Evolutionary conservation across 1,140 invertebrate genomes (phyloP).

Genomic region (Ctenoplectra terminalis): DNA sequence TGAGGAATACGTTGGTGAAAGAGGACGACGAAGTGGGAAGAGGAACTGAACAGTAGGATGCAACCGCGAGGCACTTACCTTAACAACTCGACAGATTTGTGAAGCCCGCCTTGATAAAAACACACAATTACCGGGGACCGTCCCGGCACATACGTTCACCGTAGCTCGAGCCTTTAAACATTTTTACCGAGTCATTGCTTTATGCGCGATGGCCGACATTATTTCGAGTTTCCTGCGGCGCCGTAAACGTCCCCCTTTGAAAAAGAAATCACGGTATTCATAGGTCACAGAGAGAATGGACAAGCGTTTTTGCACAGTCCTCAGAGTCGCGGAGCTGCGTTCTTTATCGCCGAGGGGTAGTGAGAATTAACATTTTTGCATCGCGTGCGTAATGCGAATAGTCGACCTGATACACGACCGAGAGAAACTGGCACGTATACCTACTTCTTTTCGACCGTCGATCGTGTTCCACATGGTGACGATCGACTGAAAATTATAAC

Average conservation of each 20-base stretch:
- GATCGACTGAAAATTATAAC: not conserved
- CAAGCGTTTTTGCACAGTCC: slow-evolving; percentile 9
- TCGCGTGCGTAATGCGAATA: not conserved
- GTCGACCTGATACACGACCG: not conserved
- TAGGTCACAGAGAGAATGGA: not conserved
- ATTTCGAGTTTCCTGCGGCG: slow-evolving; percentile 63
- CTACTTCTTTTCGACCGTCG: not conserved
- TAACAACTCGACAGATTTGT: slow-evolving; percentile 65
- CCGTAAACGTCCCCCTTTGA: slow-evolving; percentile 26
- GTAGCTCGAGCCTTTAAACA: slow-evolving; percentile 39
- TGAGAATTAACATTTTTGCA: not conserved
- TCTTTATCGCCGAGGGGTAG: not conserved
- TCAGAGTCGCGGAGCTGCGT: not conserved
- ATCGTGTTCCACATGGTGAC: too few species aligned
- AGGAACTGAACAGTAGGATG: slow-evolving; percentile 38
- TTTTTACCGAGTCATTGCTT: slow-evolving; percentile 58
- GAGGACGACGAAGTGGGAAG: slow-evolving; percentile 1
- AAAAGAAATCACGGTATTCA: slow-evolving; percentile 39
- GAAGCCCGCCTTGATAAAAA: slow-evolving; percentile 63
- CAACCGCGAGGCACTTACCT: slow-evolving; percentile 50
- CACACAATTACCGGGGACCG: slow-evolving; percentile 58
- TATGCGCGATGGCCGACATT: slow-evolving; percentile 56
- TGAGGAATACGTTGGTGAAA: slow-evolving; percentile 22
- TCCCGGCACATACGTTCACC: slow-evolving; percentile 15
- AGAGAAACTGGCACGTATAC: too few species aligned